phyloP scores from a whole-genome alignment of 2,113 vertebrate species.

The Zingel zingel region DNA sequence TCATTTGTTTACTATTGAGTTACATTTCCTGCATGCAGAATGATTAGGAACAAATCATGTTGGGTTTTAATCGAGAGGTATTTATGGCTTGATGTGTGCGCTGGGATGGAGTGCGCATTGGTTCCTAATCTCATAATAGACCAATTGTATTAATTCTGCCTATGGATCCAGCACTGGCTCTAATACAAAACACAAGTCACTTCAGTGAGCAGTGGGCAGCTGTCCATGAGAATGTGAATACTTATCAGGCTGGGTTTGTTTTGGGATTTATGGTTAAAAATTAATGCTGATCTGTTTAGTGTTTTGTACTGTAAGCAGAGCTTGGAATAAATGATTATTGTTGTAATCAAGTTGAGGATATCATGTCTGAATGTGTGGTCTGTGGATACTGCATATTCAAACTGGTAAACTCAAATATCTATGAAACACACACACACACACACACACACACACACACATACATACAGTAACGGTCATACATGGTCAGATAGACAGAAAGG shows the following conservation, averaged over 20 bases:
- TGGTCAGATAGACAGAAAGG: slow-evolving; percentile 8
- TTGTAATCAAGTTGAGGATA: slow-evolving; percentile 32
- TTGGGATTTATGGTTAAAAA: slow-evolving; percentile 51
- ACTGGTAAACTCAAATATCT: not conserved
- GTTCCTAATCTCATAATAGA: slow-evolving; percentile 54
- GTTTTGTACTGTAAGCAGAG: slow-evolving; percentile 34
- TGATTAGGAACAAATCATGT: slow-evolving; percentile 59
- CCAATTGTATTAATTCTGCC: slow-evolving; percentile 52
- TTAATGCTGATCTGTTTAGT: slow-evolving; percentile 59
- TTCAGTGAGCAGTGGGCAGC: slow-evolving; percentile 44
- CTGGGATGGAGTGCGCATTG: slow-evolving; percentile 39
- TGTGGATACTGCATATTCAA: slow-evolving; percentile 7
- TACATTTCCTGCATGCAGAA: slow-evolving; percentile 45
- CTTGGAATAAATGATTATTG: slow-evolving; percentile 45
- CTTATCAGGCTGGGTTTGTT: slow-evolving; percentile 43
- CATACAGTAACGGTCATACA: not conserved
- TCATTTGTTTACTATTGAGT: slow-evolving; percentile 49
- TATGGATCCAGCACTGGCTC: slow-evolving; percentile 33
- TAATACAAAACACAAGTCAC: slow-evolving; percentile 51
- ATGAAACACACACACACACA: not conserved
- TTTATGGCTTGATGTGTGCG: slow-evolving; percentile 42
- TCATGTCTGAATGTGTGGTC: slow-evolving; percentile 38
- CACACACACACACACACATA: not conserved
- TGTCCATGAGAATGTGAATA: slow-evolving; percentile 52
- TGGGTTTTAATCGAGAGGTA: slow-evolving; percentile 49